A percentile compares a stretch with the other conserved stretches of the same genome.
These are phyloP conservation scores for Artemia sinica DNA, from an alignment of 2,888 invertebrate genomes.

Conservation along the genomic window DNA sequence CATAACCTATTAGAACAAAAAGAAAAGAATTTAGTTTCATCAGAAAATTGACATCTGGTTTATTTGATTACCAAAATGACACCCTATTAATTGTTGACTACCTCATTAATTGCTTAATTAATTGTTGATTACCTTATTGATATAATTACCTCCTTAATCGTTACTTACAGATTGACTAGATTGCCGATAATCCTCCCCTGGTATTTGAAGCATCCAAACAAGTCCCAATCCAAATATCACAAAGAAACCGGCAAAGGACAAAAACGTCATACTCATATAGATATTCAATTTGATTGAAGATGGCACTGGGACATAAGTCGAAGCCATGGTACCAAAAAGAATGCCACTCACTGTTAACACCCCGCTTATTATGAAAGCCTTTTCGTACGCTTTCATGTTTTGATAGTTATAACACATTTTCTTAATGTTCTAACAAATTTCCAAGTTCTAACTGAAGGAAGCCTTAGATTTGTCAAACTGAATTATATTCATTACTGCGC, in stretches of 20 bases:
- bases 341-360: conserved; percentile 6
- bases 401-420: neutral
- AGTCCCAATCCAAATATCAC: conserved; percentile 1
- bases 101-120: too few species aligned
- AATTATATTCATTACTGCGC: too few species aligned
- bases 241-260: conserved; percentile 7
- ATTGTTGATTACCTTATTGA: too few species aligned
- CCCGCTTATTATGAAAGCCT: conserved; percentile 6
- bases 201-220: neutral
- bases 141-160: too few species aligned
- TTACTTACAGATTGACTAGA: neutral
- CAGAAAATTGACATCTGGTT: too few species aligned
- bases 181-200: neutral
- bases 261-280: conserved; percentile 9
- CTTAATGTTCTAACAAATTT: too few species aligned
- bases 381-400: neutral
- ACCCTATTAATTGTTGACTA: too few species aligned
- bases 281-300: neutral
- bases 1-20: too few species aligned
- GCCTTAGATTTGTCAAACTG: conserved; percentile 1
- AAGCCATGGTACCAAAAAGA: conserved; percentile 7
- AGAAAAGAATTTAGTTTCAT: too few species aligned
- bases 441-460: neutral
- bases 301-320: neutral
- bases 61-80: too few species aligned